Percentiles rank a stretch among this genome's conserved stretches.
Conservation (phyloP, 2,888 invertebrate species). For the Apantesis nais region DNA sequence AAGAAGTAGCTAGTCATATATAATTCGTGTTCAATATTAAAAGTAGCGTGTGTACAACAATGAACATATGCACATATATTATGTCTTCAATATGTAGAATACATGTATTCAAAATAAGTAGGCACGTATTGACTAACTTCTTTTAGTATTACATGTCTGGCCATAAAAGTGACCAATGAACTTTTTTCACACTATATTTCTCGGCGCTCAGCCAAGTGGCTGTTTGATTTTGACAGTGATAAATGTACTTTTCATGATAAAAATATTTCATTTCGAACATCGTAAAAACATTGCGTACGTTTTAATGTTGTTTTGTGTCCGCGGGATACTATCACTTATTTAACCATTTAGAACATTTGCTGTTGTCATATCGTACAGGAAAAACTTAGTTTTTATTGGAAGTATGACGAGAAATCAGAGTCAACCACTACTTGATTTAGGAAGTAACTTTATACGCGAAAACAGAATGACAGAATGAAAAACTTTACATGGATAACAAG, state of each 20-base stretch:
- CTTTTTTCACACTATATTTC: slow-evolving; percentile 14
- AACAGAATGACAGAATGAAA: background rate
- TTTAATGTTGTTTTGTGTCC: background rate
- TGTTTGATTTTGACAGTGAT: slow-evolving; percentile 18
- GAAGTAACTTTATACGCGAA: background rate
- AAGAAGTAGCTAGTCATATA: too few species aligned
- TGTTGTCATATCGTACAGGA: background rate
- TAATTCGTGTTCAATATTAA: too few species aligned
- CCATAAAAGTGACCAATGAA: slow-evolving; percentile 8
- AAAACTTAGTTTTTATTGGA: background rate
- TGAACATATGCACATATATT: background rate
- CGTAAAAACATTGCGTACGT: background rate
- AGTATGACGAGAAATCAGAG: background rate
- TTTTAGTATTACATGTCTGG: slow-evolving; percentile 5
- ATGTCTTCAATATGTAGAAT: background rate
- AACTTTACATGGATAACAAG: too few species aligned
- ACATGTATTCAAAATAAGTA: background rate
- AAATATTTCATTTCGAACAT: slow-evolving; percentile 7
- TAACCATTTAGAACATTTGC: background rate
- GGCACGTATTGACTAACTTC: background rate
- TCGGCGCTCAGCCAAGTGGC: slow-evolving; percentile 13
- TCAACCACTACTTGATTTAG: background rate
- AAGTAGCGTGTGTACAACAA: too few species aligned
- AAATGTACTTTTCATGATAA: slow-evolving; percentile 20
- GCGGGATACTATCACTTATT: background rate